Conservation (phyloP, 1,140 invertebrate species). For the Lepeophtheirus salmonis region DNA sequence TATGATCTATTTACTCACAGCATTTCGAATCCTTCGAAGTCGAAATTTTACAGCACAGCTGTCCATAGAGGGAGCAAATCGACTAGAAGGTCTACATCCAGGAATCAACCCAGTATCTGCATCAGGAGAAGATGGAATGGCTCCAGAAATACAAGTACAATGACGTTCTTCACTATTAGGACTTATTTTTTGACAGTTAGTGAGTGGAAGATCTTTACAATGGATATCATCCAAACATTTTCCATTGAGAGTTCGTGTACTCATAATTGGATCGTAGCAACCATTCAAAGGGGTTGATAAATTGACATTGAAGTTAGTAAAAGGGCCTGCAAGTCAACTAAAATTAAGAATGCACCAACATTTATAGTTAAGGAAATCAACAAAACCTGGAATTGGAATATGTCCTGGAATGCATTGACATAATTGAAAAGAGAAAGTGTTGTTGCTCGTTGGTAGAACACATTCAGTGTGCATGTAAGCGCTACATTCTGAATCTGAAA, state of each 20-base stretch:
- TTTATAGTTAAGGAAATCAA: too few species aligned
- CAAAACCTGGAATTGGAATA: not conserved
- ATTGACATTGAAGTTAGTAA: not conserved
- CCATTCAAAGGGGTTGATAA: not conserved
- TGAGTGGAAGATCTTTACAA: not conserved
- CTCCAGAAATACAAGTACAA: not conserved
- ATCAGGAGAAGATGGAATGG: not conserved
- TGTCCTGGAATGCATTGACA: not conserved
- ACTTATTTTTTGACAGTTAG: not conserved
- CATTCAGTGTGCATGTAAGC: not conserved
- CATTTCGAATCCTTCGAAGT: not conserved
- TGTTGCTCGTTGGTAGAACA: not conserved
- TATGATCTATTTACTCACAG: too few species aligned
- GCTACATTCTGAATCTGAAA: not conserved
- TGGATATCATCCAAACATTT: not conserved
- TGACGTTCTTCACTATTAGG: not conserved
- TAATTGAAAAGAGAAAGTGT: not conserved
- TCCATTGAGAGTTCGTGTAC: not conserved
- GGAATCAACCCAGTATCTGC: not conserved
- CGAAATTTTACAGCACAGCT: not conserved
- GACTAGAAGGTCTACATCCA: not conserved
- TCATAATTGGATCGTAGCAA: not conserved
- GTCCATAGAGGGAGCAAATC: not conserved
- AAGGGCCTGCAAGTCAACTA: not conserved
- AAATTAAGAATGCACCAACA: not conserved